A percentile compares a stretch with the other conserved stretches of the same genome.
Evolutionary conservation across 2,888 invertebrate species (phyloP).

Genomic region (Scrobipalpa costella): DNA sequence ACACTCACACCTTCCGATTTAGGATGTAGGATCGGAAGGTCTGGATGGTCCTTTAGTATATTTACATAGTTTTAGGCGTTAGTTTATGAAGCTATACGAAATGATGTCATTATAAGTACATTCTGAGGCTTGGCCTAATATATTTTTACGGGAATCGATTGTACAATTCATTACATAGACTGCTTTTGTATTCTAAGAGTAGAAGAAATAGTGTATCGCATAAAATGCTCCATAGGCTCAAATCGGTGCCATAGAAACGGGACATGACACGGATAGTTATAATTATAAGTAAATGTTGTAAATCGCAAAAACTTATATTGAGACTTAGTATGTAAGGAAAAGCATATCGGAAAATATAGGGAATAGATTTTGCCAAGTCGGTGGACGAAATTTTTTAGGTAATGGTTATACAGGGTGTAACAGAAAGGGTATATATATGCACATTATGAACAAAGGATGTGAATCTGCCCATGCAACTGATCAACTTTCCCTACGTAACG

Average conservation of each 20-base stretch:
- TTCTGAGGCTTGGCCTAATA: not conserved
- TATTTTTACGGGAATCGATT: conserved; percentile 3
- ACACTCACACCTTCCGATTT: no score
- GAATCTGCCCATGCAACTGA: no score
- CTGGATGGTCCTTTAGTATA: no score
- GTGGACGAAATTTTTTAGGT: not conserved
- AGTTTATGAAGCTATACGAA: not conserved
- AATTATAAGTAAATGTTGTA: not conserved
- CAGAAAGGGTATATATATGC: no score
- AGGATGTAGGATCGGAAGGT: no score
- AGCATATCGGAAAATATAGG: conserved; percentile 12
- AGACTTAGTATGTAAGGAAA: conserved; percentile 1
- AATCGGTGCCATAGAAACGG: not conserved
- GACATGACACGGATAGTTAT: not conserved
- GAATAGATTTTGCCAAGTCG: conserved; percentile 17
- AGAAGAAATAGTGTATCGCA: not conserved
- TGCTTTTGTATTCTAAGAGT: not conserved
- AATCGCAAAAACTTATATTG: not conserved
- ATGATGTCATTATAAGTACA: not conserved
- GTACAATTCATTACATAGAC: not conserved
- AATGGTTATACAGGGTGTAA: no score
- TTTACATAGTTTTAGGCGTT: not conserved
- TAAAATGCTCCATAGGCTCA: conserved; percentile 8
- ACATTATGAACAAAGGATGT: no score
- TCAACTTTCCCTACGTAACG: no score